phyloP scores from a whole-genome alignment of 2,797 vertebrate species.

The Myotis planiceps region DNA sequence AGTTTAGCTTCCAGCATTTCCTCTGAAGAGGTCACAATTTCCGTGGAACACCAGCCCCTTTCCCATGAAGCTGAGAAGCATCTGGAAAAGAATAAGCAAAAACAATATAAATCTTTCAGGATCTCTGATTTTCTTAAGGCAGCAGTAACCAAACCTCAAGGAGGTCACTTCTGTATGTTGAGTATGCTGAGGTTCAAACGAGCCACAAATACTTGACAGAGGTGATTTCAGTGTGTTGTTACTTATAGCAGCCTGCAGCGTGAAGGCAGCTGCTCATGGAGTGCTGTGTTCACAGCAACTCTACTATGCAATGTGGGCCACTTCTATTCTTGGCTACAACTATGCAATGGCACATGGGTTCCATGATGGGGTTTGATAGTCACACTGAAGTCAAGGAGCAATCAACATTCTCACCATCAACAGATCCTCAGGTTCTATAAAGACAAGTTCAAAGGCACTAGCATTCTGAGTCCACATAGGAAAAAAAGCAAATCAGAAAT shows the following conservation, averaged over 20 bases:
- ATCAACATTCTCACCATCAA: background rate
- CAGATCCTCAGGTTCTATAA: background rate
- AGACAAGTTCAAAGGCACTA: background rate
- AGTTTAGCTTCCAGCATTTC: conserved; percentile 68
- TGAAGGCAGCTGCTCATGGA: background rate
- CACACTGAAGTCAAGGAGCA: background rate
- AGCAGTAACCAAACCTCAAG: background rate
- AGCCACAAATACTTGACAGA: background rate
- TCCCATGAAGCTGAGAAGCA: conserved; percentile 87
- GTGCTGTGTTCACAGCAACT: background rate
- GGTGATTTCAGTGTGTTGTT: background rate
- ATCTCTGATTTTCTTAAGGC: background rate
- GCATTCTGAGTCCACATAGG: background rate
- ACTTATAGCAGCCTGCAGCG: background rate
- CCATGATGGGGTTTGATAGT: background rate
- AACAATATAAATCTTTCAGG: background rate
- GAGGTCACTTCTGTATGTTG: background rate
- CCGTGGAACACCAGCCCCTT: conserved; percentile 86
- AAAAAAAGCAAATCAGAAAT: conserved; percentile 2
- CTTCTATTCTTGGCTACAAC: background rate
- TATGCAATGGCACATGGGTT: background rate
- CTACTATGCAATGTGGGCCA: background rate
- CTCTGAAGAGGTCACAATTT: conserved; percentile 85
- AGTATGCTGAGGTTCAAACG: background rate
- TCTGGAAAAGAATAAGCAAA: conserved; percentile 83